Percentiles rank a stretch among this genome's conserved stretches.
These are phyloP conservation scores for Pagrus major DNA, from an alignment of 2,113 vertebrate genomes.

Conservation along the genomic window DNA sequence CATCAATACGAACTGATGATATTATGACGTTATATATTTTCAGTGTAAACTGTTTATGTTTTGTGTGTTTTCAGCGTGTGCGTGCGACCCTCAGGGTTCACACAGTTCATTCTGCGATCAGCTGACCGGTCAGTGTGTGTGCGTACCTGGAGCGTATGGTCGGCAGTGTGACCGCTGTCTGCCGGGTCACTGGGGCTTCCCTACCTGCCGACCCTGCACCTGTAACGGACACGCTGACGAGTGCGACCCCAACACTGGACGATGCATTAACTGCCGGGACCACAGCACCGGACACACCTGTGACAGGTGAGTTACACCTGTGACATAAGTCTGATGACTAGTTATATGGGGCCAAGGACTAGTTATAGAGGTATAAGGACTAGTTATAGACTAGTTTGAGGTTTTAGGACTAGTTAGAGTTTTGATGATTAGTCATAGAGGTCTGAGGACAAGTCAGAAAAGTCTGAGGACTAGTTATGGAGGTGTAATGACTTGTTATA, in stretches of 20 bases:
- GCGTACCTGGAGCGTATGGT: conserved; percentile 87
- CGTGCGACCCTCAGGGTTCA: conserved; percentile 91
- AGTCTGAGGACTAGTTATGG: background rate
- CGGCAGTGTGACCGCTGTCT: conserved; percentile 93
- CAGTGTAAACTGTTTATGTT: no score
- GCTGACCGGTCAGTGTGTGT: conserved; percentile 91
- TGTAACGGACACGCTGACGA: conserved; percentile 92
- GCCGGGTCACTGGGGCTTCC: conserved; percentile 95
- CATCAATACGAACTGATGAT: no score
- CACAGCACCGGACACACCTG: conserved; percentile 90
- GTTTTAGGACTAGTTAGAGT: background rate
- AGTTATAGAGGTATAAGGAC: background rate
- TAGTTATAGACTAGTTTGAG: no score
- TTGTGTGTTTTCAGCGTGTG: conserved; percentile 85
- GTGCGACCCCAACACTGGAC: conserved; percentile 87
- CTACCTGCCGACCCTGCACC: conserved; percentile 90
- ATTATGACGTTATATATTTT: no score
- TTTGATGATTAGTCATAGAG: background rate
- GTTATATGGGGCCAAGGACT: no score
- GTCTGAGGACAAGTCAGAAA: background rate
- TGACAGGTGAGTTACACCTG: conserved; percentile 67
- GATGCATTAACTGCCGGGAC: conserved; percentile 90
- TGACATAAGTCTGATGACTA: background rate
- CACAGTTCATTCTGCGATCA: conserved; percentile 87
- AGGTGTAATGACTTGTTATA: background rate